Conservation (phyloP, 2,113 vertebrate species). For the Phycodurus eques region DNA sequence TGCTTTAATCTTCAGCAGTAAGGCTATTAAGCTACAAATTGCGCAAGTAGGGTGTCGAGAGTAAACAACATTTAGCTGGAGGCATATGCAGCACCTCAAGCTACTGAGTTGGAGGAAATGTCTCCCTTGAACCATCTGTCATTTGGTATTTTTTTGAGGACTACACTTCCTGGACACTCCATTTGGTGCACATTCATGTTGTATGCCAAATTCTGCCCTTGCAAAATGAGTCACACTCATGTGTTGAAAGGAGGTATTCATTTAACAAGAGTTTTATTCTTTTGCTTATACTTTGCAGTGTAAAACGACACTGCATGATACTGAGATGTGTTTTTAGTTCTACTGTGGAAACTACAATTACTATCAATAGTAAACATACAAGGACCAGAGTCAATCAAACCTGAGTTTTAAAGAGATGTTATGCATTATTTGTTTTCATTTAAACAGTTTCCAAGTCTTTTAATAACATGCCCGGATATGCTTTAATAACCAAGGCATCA, state of each 20-base stretch:
- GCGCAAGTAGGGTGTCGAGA: background rate
- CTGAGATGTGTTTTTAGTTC: no score
- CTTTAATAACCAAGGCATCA: no score
- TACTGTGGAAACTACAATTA: no score
- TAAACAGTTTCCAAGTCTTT: no score
- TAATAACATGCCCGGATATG: no score
- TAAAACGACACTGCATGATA: background rate
- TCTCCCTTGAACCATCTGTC: background rate
- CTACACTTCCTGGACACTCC: background rate
- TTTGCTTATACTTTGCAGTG: background rate
- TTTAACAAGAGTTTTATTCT: background rate
- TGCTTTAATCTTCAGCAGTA: slow-evolving; percentile 24
- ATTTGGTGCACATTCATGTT: background rate
- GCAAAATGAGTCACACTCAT: background rate
- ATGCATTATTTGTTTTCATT: no score
- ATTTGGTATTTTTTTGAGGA: background rate
- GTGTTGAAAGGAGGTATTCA: background rate
- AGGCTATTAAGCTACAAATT: slow-evolving; percentile 21
- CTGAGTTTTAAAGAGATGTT: no score
- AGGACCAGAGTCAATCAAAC: no score
- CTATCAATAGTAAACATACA: no score
- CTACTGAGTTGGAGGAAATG: slow-evolving; percentile 1
- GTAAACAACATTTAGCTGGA: slow-evolving; percentile 15
- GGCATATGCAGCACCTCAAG: slow-evolving; percentile 5
- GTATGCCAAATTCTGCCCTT: background rate